Conservation (phyloP, 2,113 vertebrate species). For the Podiceps cristatus region DNA sequence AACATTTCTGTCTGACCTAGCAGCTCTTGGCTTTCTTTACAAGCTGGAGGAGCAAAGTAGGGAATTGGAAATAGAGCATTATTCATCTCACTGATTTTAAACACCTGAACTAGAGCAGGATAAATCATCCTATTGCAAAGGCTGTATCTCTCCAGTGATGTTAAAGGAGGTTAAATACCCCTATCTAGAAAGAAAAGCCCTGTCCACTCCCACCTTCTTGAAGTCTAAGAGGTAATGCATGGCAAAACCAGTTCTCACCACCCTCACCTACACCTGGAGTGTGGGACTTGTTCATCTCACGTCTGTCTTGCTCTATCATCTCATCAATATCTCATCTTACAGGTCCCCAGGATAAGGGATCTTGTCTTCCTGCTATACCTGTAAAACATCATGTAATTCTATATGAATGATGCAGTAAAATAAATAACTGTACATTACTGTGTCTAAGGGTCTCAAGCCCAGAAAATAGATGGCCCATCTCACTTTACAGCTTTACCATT, state of each 20-base stretch:
- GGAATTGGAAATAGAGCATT: background rate
- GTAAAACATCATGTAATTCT: slow-evolving; percentile 31
- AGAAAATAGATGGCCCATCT: slow-evolving; percentile 50
- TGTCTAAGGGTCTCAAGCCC: background rate
- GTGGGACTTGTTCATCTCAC: background rate
- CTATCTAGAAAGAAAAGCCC: background rate
- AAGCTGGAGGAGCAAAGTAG: background rate
- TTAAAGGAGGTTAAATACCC: background rate
- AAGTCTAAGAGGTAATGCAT: background rate
- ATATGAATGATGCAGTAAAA: slow-evolving; percentile 9
- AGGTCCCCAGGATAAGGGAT: background rate
- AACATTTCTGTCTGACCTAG: background rate
- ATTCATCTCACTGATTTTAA: background rate
- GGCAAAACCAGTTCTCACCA: background rate
- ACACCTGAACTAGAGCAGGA: background rate
- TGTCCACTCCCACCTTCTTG: background rate
- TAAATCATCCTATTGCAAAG: background rate
- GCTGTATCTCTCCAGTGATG: background rate
- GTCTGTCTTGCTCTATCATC: background rate
- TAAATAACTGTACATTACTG: background rate
- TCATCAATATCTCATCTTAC: background rate
- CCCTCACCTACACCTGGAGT: background rate
- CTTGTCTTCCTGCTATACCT: background rate
- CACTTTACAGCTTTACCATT: slow-evolving; percentile 23
- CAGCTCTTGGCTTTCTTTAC: background rate